Base-by-base conservation (phyloP, 2,888 invertebrate species). In the Hirtodrosophila cameraria region DNA sequence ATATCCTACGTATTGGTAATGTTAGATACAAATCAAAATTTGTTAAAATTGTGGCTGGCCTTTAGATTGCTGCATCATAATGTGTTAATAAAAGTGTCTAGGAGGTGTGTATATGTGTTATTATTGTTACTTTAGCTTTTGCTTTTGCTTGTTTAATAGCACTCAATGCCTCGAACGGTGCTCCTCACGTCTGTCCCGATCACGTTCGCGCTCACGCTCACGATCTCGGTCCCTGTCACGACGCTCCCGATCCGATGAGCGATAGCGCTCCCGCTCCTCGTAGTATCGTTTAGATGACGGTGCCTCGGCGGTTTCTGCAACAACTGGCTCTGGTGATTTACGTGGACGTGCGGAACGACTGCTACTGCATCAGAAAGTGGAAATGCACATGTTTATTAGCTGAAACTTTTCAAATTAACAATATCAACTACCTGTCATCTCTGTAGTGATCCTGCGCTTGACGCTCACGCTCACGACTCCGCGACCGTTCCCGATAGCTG, bases 201-300 rank as follows among this genome's bases (percentile, higher is more conserved):
- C 94, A 13, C 94, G 92, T 82, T 94, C 94, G 33, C 94, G 91
- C 81, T 94, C 94, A 43, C 94, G 91, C 71, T 94, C 94, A 53
- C 93, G 92, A 90, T 94, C 95, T 84, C 92, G 93, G 88, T 92
- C 93, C 41, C 94, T 92, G 78, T 93, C 93, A 64, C 94, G 92
- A 23, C 93, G 92, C 90, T 94, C 95, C 86, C 92, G 93, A 89
- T 92, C 95, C 90, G 93, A 94, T 69, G 93, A 93, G 48, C 95
- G 93, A 92, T 97, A 97, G 65, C 97, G 93, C 91, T 97, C 97
- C 58, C 97, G 93, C 91, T 97, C 97, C 80, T 97, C 97, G 91
- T 97, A 97, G 92, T 97, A 97, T 27, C 92, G 90, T 79, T 91
- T 91, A 16, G 89, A 89, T n/a, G 88, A 88, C 38, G 89, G 85